Base-by-base conservation (phyloP, 2,888 invertebrate species). In the Drosophila anomelani region DNA sequence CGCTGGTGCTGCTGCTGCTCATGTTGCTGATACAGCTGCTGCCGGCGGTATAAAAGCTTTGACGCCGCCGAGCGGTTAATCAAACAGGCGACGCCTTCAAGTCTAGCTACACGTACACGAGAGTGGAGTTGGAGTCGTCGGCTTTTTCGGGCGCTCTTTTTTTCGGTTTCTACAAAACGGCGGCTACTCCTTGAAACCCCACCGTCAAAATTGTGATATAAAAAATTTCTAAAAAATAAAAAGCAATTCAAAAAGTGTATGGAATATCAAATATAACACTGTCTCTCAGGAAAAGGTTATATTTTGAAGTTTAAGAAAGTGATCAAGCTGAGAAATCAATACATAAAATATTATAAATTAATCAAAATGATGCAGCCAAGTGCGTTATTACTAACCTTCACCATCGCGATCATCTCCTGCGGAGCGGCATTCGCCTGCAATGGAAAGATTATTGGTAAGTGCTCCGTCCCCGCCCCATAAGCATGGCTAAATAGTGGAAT, bases 21-120 rank as follows among this genome's bases (percentile, higher is more conserved):
- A 46, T 57, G 67, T 29, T 38, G 61, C 46, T 13, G 66, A 1
- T 20, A 20, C 32, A 26, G 49, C 32, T 34, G 68, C 55, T 53
- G 56, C 56, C 29, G 63, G 51, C 74, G 80, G 88, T 92, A 92
- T 92, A 92, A 91, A 92, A 92, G 88, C 91, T 80, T 79, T 84
- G 76, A 88, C 88, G 82, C 80, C 90, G 81, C 74, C 79, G 80
- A 86, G 88, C 89, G 85, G 88, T 83, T 86, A 86, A 90, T 87
- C 92, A 92, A 91, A 92, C 92, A 92, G 91, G 92, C 92, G 92
- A 92, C 92, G 92, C 92, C 92, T 92, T 92, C 91, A 91, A 91
- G 92, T 92, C 92, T 92, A 92, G 91, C 92, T 91, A 81, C 90
- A 91, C 89, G 81, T 78, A 76, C 82, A 84, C 89, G 86, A 90